Conservation (phyloP, 2,888 invertebrate species). For the Drosophila melanocephala region DNA sequence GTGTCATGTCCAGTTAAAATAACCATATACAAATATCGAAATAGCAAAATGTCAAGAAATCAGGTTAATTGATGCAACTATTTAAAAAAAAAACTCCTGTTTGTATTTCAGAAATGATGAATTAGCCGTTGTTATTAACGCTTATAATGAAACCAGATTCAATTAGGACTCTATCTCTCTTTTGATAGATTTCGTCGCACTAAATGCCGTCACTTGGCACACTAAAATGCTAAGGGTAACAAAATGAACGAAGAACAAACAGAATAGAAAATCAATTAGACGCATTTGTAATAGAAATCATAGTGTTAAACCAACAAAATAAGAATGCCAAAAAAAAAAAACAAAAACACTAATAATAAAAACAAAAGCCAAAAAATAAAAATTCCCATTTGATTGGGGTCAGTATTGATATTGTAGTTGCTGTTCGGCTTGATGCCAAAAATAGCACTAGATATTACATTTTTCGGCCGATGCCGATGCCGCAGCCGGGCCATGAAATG, state of each 20-base stretch:
- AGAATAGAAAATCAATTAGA: constrained; percentile 53
- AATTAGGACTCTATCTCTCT: neutral
- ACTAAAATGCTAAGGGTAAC: constrained; percentile 4
- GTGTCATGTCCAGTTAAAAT: constrained; percentile 40
- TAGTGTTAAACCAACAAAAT: constrained; percentile 54
- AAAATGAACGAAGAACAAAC: constrained; percentile 3
- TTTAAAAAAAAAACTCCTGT: neutral
- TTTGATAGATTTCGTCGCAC: constrained; percentile 3
- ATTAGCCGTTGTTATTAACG: neutral
- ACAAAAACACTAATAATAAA: constrained; percentile 16
- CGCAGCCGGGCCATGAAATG: constrained; percentile 55
- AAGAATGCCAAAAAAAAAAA: constrained; percentile 19
- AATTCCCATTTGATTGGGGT: constrained; percentile 33
- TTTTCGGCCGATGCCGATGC: constrained; percentile 28
- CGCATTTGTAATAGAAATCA: constrained; percentile 37
- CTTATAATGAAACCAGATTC: neutral
- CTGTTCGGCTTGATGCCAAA: constrained; percentile 62
- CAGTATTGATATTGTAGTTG: constrained; percentile 31
- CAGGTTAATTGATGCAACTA: constrained; percentile 6
- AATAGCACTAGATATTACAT: constrained; percentile 65
- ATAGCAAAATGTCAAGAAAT: constrained; percentile 17
- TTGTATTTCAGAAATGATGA: neutral
- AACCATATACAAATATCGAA: constrained; percentile 5
- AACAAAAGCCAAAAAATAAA: neutral
- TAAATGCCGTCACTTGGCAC: constrained; percentile 14